Conservation (phyloP, 2,113 vertebrate genomes). For the Menura novaehollandiae region DNA sequence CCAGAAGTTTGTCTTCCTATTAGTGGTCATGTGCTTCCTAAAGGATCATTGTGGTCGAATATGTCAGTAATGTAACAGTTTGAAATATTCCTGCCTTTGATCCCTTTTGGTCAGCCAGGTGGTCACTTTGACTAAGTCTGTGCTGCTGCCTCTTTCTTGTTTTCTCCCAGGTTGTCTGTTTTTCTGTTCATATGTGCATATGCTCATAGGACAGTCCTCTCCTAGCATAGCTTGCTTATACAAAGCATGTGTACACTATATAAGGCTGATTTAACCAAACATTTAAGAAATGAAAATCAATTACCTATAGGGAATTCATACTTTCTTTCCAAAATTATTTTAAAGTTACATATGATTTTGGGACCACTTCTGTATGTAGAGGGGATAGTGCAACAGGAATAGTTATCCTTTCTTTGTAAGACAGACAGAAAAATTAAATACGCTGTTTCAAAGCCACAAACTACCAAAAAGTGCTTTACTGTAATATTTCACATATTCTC, state of each 20-base stretch:
- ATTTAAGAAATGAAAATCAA: background rate
- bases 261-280: background rate
- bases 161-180: background rate
- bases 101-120: background rate
- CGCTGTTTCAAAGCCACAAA: background rate
- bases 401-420: background rate
- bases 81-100: background rate
- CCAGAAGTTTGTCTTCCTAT: background rate
- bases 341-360: background rate
- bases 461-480: background rate
- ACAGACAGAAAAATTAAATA: background rate
- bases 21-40: background rate
- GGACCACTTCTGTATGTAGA: background rate
- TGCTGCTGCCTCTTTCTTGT: background rate
- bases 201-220: background rate
- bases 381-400: background rate
- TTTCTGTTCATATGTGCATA: background rate
- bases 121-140: background rate
- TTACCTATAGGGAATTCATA: background rate
- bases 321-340: background rate
- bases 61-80: background rate
- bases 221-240: background rate
- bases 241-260: background rate
- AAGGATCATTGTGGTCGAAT: background rate
- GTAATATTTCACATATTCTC: background rate